phyloP scores from a whole-genome alignment of 2,797 vertebrate genomes.

The Aselliscus stoliczkanus region DNA sequence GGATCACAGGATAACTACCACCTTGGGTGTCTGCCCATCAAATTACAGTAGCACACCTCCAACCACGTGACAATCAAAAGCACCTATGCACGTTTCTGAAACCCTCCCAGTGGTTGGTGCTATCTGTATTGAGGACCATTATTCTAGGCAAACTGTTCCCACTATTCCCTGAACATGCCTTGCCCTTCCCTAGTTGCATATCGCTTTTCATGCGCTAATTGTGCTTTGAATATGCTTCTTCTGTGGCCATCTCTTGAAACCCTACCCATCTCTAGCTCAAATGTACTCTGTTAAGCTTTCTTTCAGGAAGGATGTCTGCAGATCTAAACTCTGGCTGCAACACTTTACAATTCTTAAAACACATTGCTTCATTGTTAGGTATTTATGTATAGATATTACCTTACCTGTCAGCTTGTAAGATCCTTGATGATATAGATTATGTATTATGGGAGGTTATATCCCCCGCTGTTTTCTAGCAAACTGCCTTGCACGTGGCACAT shows the following conservation, averaged over 20 bases:
- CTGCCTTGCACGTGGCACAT: not conserved
- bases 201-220: not conserved
- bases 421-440: not conserved
- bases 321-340: not conserved
- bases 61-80: not conserved
- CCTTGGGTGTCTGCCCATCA: not conserved
- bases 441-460: not conserved
- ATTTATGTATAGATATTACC: not conserved
- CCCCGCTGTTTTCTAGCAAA: not conserved
- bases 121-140: too few relatives aligned
- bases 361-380: not conserved
- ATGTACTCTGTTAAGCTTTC: not conserved
- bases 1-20: too few relatives aligned
- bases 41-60: not conserved
- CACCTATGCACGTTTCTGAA: not conserved
- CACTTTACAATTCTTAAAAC: not conserved
- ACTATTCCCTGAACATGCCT: not conserved
- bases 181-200: not conserved
- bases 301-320: not conserved
- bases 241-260: slow-evolving; percentile 24
- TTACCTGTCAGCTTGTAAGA: not conserved
- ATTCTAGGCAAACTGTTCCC: not conserved
- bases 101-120: too few relatives aligned
- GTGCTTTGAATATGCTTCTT: not conserved
- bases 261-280: not conserved